Evolutionary conservation across 2,888 invertebrate species (phyloP).

Genomic region (Sesia apiformis): DNA sequence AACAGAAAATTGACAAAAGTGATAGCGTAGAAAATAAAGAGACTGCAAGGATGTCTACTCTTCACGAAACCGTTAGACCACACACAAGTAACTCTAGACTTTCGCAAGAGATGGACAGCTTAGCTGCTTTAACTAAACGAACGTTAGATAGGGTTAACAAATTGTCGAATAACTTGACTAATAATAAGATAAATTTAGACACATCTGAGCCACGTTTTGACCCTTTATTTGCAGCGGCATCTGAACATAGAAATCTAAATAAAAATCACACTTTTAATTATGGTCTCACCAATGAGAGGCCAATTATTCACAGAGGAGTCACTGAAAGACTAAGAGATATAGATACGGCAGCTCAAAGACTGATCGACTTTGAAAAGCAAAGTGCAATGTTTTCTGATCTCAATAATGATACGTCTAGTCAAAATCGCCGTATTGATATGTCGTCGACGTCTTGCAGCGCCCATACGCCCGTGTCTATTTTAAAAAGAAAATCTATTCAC

Average conservation of each 20-base stretch:
- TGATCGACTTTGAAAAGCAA: conserved; percentile 71
- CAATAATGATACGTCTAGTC: conserved; percentile 68
- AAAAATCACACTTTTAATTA: conserved; percentile 50
- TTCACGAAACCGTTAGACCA: conserved; percentile 61
- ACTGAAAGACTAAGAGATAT: conserved; percentile 65
- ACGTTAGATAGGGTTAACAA: conserved; percentile 80
- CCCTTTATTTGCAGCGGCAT: conserved; percentile 45
- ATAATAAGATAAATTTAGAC: conserved; percentile 61
- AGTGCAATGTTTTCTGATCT: conserved; percentile 74
- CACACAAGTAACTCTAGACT: conserved; percentile 55
- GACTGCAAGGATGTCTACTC: conserved; percentile 53
- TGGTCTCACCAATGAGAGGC: conserved; percentile 42
- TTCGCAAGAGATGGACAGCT: conserved; percentile 77
- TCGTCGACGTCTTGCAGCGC: conserved; percentile 42
- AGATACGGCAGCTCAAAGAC: conserved; percentile 69
- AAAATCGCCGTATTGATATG: conserved; percentile 62
- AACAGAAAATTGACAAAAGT: conserved; percentile 30
- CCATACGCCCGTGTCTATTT: conserved; percentile 76
- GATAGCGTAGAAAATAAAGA: conserved; percentile 33
- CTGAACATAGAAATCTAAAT: conserved; percentile 45
- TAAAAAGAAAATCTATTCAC: conserved; percentile 79
- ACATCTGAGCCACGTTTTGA: conserved; percentile 48
- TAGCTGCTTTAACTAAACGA: conserved; percentile 78
- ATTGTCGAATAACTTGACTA: conserved; percentile 73
- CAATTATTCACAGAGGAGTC: conserved; percentile 50